A percentile compares a stretch with the other conserved stretches of the same genome.
Conservation (phyloP, 2,888 invertebrate genomes). For the Eupeodes latifasciatus region DNA sequence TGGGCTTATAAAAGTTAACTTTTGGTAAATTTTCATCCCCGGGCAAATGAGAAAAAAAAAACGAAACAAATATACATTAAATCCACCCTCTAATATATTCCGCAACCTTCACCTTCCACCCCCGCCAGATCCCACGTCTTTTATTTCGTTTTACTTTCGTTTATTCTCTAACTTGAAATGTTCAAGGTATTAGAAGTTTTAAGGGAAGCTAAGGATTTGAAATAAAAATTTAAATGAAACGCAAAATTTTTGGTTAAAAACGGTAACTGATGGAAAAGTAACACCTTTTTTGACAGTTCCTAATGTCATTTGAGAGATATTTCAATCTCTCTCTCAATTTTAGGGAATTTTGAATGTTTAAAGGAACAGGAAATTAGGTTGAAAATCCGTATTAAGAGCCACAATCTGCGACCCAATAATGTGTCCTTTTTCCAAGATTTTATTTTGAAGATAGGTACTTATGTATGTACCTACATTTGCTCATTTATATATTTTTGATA, state of each 20-base stretch:
- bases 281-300: too few relatives aligned
- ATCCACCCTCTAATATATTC: background rate
- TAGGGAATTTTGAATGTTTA: too few relatives aligned
- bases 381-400: background rate
- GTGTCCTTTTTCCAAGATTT: slow-evolving; percentile 1
- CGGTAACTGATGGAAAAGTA: too few relatives aligned
- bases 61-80: background rate
- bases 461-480: background rate
- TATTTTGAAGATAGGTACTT: slow-evolving; percentile 41
- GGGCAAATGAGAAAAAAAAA: slow-evolving; percentile 47
- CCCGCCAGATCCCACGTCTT: slow-evolving; percentile 2
- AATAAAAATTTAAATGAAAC: background rate
- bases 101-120: background rate
- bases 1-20: slow-evolving; percentile 23
- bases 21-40: slow-evolving; percentile 55
- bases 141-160: slow-evolving; percentile 21
- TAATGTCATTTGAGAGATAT: too few relatives aligned
- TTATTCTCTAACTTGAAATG: slow-evolving; percentile 6
- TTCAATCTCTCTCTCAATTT: too few relatives aligned
- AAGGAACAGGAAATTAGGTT: background rate
- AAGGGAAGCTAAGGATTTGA: background rate
- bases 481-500: slow-evolving; percentile 31
- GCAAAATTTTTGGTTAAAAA: background rate
- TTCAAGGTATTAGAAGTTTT: background rate
- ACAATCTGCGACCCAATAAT: background rate